Percentiles rank a stretch among this genome's conserved stretches.
Evolutionary conservation across 2,113 vertebrate species (phyloP).

Genomic region (Haplochromis burtoni): DNA sequence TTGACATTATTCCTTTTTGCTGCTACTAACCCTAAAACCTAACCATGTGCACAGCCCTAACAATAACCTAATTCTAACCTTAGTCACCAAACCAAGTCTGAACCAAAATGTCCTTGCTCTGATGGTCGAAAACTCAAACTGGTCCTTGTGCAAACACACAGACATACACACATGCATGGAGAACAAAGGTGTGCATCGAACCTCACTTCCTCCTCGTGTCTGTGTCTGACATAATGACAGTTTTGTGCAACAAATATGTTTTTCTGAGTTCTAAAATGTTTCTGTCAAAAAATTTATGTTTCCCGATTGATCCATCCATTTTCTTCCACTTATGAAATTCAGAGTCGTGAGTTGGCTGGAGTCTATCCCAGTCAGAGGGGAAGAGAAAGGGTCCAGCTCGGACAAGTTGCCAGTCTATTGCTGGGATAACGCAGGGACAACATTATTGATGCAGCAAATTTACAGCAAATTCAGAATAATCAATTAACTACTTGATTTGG

Average conservation of each 20-base stretch:
- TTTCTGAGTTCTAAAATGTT: background rate
- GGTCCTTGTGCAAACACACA: background rate
- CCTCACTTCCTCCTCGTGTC: conserved; percentile 3
- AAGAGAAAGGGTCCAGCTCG: background rate
- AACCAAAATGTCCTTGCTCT: background rate
- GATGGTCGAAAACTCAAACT: background rate
- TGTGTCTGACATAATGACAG: background rate
- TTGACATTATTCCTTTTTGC: background rate
- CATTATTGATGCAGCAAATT: background rate
- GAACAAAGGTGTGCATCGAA: background rate
- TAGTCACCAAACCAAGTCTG: background rate
- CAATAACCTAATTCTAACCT: background rate
- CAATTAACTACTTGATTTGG: background rate
- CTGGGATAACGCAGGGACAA: background rate
- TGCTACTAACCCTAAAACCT: background rate
- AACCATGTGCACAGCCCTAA: background rate
- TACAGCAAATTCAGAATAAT: background rate
- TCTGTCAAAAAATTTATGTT: background rate
- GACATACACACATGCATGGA: background rate
- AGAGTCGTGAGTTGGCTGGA: background rate
- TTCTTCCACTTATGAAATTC: background rate
- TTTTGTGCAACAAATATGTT: background rate
- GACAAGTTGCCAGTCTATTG: background rate
- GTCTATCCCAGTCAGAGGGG: background rate
- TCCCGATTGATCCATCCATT: background rate